These are phyloP conservation scores for Drosophila parabipectinata DNA, from an alignment of 1,140 invertebrate species.

Conservation along the genomic window DNA sequence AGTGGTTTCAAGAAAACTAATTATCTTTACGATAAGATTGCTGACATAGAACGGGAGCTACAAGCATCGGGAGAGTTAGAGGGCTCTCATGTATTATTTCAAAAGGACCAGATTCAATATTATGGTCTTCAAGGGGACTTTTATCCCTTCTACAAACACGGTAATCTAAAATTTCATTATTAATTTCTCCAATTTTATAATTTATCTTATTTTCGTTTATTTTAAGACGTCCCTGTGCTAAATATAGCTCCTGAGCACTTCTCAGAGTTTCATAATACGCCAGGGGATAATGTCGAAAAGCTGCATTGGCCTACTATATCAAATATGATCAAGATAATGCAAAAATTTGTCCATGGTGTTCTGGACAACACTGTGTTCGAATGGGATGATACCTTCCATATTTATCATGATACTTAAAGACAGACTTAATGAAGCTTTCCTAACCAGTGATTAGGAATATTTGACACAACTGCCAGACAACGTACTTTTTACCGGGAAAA, in stretches of 20 bases:
- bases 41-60: constrained; percentile 29
- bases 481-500: no score
- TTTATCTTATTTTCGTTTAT: constrained; percentile 7
- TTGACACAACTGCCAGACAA: no score
- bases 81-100: constrained; percentile 36
- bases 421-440: no score
- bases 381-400: constrained; percentile 85
- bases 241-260: constrained; percentile 96
- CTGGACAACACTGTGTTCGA: constrained; percentile 89
- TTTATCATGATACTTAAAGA: neutral
- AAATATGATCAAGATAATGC: constrained; percentile 48
- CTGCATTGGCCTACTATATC: constrained; percentile 91
- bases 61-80: constrained; percentile 6
- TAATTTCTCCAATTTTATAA: constrained; percentile 3
- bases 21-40: constrained; percentile 9
- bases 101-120: constrained; percentile 6
- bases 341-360: constrained; percentile 28
- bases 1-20: constrained; percentile 21
- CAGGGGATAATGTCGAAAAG: constrained; percentile 89
- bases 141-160: constrained; percentile 85
- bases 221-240: constrained; percentile 87
- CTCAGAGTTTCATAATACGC: constrained; percentile 94
- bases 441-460: no score
- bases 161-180: constrained; percentile 90
- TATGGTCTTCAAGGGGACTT: constrained; percentile 47